A percentile compares a stretch with the other conserved stretches of the same genome.
These are phyloP conservation scores for Oscheius onirici DNA, from an alignment of 2,888 invertebrate species.

Conservation along the genomic window DNA sequence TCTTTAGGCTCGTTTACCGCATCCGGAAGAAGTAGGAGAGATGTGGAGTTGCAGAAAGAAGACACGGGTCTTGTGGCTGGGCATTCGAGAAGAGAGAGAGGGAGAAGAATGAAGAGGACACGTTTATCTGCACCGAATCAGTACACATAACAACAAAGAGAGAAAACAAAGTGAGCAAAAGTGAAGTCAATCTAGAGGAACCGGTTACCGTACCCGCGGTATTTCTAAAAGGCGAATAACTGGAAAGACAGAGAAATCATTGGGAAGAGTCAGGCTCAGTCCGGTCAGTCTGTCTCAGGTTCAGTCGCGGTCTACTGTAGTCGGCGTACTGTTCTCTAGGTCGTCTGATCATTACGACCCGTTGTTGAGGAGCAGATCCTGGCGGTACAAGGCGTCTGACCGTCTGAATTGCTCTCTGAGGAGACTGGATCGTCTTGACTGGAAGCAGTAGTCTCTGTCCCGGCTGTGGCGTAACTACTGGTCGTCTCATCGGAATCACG, in stretches of 20 bases:
- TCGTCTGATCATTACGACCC: background rate
- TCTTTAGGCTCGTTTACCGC: too few relatives aligned
- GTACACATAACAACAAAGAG: too few relatives aligned
- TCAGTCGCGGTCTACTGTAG: slow-evolving; percentile 9
- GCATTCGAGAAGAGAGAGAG: too few relatives aligned
- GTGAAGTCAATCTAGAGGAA: background rate
- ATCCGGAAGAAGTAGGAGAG: too few relatives aligned
- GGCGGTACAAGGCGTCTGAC: too few relatives aligned
- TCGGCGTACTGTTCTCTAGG: background rate
- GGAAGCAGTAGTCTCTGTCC: background rate
- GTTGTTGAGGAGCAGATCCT: too few relatives aligned
- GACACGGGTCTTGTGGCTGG: background rate
- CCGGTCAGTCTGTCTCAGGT: background rate
- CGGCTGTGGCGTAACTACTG: too few relatives aligned
- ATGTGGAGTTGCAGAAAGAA: too few relatives aligned
- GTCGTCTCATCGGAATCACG: too few relatives aligned
- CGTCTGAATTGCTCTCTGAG: background rate
- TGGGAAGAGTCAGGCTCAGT: background rate
- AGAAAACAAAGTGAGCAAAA: background rate
- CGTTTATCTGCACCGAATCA: too few relatives aligned
- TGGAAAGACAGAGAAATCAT: background rate
- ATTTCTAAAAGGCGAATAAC: background rate
- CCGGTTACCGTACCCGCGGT: too few relatives aligned
- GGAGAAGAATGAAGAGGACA: too few relatives aligned
- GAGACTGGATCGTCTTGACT: background rate